Conservation (phyloP, 2,113 vertebrate species). For the Seriola dumerili region DNA sequence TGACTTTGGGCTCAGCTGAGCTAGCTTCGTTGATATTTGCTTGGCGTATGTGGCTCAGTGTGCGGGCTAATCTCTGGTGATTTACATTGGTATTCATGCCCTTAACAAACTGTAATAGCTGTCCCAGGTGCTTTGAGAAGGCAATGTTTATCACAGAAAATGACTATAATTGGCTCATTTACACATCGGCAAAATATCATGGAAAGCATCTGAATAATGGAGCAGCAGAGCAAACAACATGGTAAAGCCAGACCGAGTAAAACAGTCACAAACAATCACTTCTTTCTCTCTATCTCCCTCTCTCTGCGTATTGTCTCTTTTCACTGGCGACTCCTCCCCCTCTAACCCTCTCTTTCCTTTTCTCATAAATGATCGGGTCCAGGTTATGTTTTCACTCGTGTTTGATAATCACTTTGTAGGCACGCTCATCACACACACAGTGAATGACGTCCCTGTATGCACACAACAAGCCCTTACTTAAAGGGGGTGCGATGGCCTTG, state of each 20-base stretch:
- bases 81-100: slow-evolving; percentile 74
- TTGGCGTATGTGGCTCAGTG: slow-evolving; percentile 30
- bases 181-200: slow-evolving; percentile 73
- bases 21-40: slow-evolving; percentile 47
- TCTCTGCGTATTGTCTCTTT: not conserved
- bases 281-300: slow-evolving; percentile 4
- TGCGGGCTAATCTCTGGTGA: slow-evolving; percentile 46
- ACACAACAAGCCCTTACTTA: slow-evolving; percentile 56
- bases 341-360: slow-evolving; percentile 4
- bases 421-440: not conserved
- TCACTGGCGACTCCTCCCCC: slow-evolving; percentile 3
- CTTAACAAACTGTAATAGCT: slow-evolving; percentile 67
- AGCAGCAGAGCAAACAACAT: slow-evolving; percentile 48
- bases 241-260: slow-evolving; percentile 17
- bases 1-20: slow-evolving; percentile 31
- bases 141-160: slow-evolving; percentile 79
- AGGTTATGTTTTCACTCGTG: slow-evolving; percentile 14
- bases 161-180: slow-evolving; percentile 82
- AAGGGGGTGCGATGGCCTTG: slow-evolving; percentile 34
- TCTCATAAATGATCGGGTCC: slow-evolving; percentile 40
- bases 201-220: slow-evolving; percentile 69
- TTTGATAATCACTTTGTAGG: slow-evolving; percentile 25
- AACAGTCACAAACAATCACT: slow-evolving; percentile 4
- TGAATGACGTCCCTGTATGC: slow-evolving; percentile 12
- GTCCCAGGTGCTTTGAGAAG: slow-evolving; percentile 77